phyloP scores from a whole-genome alignment of 2,113 vertebrate genomes.

The Protomyctophum bolini region DNA sequence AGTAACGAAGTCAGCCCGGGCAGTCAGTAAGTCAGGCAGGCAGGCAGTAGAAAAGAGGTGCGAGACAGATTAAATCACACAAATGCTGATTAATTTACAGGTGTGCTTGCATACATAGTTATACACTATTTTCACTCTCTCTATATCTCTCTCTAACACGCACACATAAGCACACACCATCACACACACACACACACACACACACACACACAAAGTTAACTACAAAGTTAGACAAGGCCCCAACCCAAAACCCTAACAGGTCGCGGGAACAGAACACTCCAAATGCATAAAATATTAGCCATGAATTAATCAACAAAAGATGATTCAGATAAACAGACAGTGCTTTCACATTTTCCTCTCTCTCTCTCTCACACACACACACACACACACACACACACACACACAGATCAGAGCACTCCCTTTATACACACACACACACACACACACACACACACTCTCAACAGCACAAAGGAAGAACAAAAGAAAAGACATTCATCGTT shows the following conservation, averaged over 20 bases:
- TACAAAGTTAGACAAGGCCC: slow-evolving; percentile 9
- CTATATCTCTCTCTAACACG: too few relatives aligned
- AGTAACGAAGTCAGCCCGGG: slow-evolving; percentile 34
- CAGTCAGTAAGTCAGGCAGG: slow-evolving; percentile 31
- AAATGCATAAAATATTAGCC: slow-evolving; percentile 73
- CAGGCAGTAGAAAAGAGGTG: not conserved
- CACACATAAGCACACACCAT: too few relatives aligned
- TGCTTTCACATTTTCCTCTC: slow-evolving; percentile 56
- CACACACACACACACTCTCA: slow-evolving; percentile 49
- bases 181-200: too few relatives aligned
- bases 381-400: not conserved
- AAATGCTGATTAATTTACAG: too few relatives aligned
- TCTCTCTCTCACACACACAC: too few relatives aligned
- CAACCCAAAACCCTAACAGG: slow-evolving; percentile 10
- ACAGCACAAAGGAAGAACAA: slow-evolving; percentile 54
- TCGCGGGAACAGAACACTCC: slow-evolving; percentile 21
- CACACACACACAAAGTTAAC: not conserved
- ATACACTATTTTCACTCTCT: too few relatives aligned
- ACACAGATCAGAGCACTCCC: too few relatives aligned
- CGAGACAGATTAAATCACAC: too few relatives aligned
- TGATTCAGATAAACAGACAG: slow-evolving; percentile 74
- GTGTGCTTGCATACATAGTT: too few relatives aligned
- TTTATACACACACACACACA: slow-evolving; percentile 6
- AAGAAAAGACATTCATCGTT: slow-evolving; percentile 63
- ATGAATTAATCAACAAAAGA: slow-evolving; percentile 84